These are phyloP conservation scores for Hipposideros larvatus DNA, from an alignment of 2,797 vertebrate genomes.

Conservation along the genomic window DNA sequence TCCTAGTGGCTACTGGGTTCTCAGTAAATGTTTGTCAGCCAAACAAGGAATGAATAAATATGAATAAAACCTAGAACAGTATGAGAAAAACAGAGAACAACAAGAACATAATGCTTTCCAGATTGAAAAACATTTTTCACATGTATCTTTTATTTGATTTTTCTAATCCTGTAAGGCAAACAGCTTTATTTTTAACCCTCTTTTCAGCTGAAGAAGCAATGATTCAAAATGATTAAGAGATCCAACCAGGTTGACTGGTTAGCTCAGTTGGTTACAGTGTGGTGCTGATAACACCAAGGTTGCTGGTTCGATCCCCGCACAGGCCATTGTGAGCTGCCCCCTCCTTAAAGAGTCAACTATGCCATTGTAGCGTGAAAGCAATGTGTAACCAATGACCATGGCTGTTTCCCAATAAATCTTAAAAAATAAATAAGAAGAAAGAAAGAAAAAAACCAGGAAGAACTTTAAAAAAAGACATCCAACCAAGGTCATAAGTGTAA, in stretches of 20 bases:
- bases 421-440: no score
- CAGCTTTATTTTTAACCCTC: not conserved
- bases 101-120: not conserved
- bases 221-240: not conserved
- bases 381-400: no score
- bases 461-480: not conserved
- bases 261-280: no score
- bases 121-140: not conserved
- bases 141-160: not conserved
- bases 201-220: slow-evolving; percentile 28
- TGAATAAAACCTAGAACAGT: not conserved
- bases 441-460: no score
- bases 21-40: not conserved
- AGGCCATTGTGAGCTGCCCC: no score
- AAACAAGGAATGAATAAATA: not conserved
- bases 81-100: not conserved
- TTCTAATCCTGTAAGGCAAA: not conserved
- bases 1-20: not conserved
- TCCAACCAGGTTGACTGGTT: not conserved
- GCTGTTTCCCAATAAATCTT: no score
- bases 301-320: no score
- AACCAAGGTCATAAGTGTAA: not conserved
- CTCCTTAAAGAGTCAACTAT: no score
- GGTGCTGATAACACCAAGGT: no score
- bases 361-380: no score